These are phyloP conservation scores for Neosalanx taihuensis DNA, from an alignment of 2,797 vertebrate species.

Conservation along the genomic window DNA sequence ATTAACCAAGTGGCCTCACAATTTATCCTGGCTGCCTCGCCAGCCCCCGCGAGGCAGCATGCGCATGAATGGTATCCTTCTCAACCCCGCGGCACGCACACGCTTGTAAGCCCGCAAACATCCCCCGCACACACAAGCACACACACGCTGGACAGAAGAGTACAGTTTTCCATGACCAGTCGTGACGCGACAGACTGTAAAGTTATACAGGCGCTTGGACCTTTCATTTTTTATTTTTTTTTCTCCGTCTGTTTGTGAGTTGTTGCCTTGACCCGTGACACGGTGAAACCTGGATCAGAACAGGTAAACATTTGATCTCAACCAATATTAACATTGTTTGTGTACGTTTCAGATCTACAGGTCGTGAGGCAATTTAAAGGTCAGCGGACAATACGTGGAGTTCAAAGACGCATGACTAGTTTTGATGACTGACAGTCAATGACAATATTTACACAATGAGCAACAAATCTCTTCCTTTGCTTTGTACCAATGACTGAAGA, in stretches of 20 bases:
- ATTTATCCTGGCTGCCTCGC: neutral
- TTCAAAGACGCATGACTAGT: constrained; percentile 20
- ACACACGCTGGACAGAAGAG: neutral
- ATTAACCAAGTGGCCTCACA: constrained; percentile 6
- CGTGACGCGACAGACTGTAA: neutral
- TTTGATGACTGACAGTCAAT: constrained; percentile 45
- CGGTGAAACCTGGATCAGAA: neutral
- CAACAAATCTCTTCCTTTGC: constrained; percentile 37
- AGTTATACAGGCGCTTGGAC: neutral
- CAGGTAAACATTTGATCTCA: neutral
- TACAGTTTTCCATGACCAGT: neutral
- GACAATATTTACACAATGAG: constrained; percentile 55
- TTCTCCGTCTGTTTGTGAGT: too few species aligned
- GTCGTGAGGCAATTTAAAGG: neutral
- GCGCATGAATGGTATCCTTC: neutral
- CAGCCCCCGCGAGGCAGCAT: constrained; percentile 4
- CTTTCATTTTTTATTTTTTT: too few species aligned
- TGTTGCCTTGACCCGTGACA: neutral
- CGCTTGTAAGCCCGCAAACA: neutral
- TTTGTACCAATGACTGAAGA: constrained; percentile 46
- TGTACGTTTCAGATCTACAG: neutral
- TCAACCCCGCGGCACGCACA: neutral
- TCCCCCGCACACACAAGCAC: neutral
- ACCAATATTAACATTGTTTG: neutral
- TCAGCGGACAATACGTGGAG: neutral